phyloP scores from a whole-genome alignment of 1,140 invertebrate species.

The Pemphigus obesinymphae region DNA sequence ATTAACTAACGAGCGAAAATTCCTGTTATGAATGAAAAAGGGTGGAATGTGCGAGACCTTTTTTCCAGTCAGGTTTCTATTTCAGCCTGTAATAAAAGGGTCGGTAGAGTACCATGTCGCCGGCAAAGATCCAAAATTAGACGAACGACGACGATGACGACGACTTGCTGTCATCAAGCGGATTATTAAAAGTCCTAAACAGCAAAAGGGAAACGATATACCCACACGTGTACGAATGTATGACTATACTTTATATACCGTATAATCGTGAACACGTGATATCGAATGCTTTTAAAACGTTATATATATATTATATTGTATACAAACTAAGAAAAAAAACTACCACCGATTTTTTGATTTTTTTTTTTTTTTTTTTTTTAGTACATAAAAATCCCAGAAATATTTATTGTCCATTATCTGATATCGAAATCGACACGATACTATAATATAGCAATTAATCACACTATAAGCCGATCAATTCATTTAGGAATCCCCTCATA shows the following conservation, averaged over 20 bases:
- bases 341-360: neutral
- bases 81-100: slow-evolving; percentile 37
- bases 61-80: slow-evolving; percentile 19
- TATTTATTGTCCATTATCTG: neutral
- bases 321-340: neutral
- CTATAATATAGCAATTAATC: slow-evolving; percentile 13
- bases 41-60: neutral
- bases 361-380: too few relatives aligned
- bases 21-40: neutral
- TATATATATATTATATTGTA: too few relatives aligned
- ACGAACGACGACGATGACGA: slow-evolving; percentile 16
- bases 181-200: slow-evolving; percentile 41
- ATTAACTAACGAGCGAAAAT: neutral
- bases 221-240: slow-evolving; percentile 6
- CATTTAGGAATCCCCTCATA: neutral
- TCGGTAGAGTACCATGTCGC: slow-evolving; percentile 6
- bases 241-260: too few relatives aligned
- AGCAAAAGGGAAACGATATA: slow-evolving; percentile 31
- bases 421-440: neutral
- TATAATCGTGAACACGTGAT: slow-evolving; percentile 30
- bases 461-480: neutral
- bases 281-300: neutral
- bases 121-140: slow-evolving; percentile 31
- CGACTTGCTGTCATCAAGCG: slow-evolving; percentile 38
- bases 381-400: neutral